Base-by-base conservation (phyloP, 2,888 invertebrate species). In the Lacanobia oleracea region DNA sequence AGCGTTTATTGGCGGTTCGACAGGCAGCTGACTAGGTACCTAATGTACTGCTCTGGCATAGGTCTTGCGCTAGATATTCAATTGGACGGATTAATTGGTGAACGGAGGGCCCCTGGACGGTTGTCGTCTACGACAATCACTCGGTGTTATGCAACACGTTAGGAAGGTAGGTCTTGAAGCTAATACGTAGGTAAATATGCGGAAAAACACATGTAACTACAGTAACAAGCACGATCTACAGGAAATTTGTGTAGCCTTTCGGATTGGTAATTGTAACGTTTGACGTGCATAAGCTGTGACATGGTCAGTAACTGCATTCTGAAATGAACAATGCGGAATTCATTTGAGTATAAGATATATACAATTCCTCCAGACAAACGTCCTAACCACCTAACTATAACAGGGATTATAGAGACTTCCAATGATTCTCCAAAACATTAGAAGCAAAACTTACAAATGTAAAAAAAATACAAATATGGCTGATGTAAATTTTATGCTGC, bases 11-110 rank as follows among this genome's bases (percentile, higher is more conserved):
- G 79, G 74, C 68, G 62, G 51, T 56, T 72, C 65, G 80, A 77
- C 81, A 66, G 62, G 69, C 78, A 67, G 56, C 67, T 66, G 78
- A 68, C 74, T 83, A 70, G 63, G 72, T 80, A n/a, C n/a, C n/a
- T n/a, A 82, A 71, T 75, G 70, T 81, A 77, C n/a, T 70, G 37
- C 66, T 50, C 53, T 75, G 78, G 72, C 80, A 81, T 88, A 88
- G 86, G 84, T 86, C 87, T 84, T 85, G 87, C 87, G 88, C 91
- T 88, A 91, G 89, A 91, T 91, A 92, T 87, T 90, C 91, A 94
- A 94, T 94, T 94, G 94, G 89, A 89, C 87, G 91, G 87, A 93
- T 91, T 94, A 94, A 95, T 94, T 93, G 92, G 89, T 86, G 90
- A 91, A 87, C 86, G 89, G 86, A 87, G 88, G 88, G 77, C 77